phyloP scores from a whole-genome alignment of 2,888 invertebrate genomes.

The Macrosoma leucophasiata region DNA sequence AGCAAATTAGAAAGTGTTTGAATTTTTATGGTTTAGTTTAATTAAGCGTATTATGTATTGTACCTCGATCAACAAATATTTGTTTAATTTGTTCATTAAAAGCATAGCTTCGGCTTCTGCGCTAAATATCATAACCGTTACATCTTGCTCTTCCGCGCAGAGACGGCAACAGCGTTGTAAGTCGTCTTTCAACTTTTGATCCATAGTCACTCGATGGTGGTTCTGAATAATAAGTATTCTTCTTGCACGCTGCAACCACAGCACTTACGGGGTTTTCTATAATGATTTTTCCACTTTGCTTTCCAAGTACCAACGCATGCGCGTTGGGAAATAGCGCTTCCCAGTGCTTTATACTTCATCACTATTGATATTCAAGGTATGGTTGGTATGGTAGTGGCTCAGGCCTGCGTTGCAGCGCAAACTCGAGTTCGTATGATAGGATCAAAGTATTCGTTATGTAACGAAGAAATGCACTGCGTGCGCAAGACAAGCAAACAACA shows the following conservation, averaged over 20 bases:
- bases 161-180: conserved; percentile 77
- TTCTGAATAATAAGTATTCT: no score
- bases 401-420: no score
- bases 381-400: conserved; percentile 20
- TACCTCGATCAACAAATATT: conserved; percentile 81
- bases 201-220: no score
- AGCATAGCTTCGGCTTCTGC: conserved; percentile 79
- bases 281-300: conserved; percentile 49
- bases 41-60: no score
- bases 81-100: conserved; percentile 79
- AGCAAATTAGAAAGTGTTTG: no score
- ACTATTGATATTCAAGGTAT: conserved; percentile 40
- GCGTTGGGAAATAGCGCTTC: no score
- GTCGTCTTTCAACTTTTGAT: conserved; percentile 33
- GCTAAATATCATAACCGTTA: conserved; percentile 78
- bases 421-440: conserved; percentile 22
- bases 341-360: conserved; percentile 26
- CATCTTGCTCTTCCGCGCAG: conserved; percentile 77
- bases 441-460: no score
- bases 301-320: conserved; percentile 46
- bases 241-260: no score
- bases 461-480: no score
- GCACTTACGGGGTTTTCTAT: conserved; percentile 23
- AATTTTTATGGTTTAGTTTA: no score
- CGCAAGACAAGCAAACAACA: no score